Base-by-base conservation (phyloP, 2,888 invertebrate species). In the Orgyia antiqua region DNA sequence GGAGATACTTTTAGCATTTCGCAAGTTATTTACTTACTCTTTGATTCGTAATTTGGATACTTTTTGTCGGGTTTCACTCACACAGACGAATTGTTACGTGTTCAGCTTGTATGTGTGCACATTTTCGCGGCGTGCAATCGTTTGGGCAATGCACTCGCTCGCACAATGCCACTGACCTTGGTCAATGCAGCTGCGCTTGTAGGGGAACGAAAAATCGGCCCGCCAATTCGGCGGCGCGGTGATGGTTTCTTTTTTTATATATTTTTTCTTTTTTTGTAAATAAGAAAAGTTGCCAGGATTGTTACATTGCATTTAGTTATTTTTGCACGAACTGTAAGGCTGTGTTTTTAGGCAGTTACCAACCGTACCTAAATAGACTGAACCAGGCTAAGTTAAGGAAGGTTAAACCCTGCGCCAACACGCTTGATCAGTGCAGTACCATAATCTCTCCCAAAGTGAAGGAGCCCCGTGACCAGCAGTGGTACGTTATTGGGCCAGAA, bases 101-200 rank as follows among this genome's bases (percentile, higher is more conserved):
- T 48, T 46, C 45, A 33, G 11, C 25, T 15, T 25, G 39, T 40
- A 52, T 47, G 68, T 64, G 69, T 55, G 63, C 57, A 52, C 62
- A 68, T 68, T 76, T 76, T 80, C 72, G 69, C 64, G 53, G 67
- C 63, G 57, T 62, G 67, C 64, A 64, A 51, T 60, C 64, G 51
- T 75, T 82, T 84, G 82, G 83, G 77, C 83, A 77, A 77, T 82
- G 83, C 82, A 82, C 83, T 75, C 76, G 50, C 37, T 47, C 55
- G 46, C 67, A 72, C 71, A 72, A 74, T 72, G 77, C 68, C 78
- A 82, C 76, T 80, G 83, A 84, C 83, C 83, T 80, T 80, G 62
- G 66, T 37, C 58, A 64, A 51, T 61, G 79, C 82, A 84, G 84
- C 83, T 83, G 82, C 76, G 57, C 76, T 56, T 58, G 55, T 42